Evolutionary conservation across 2,888 invertebrate species (phyloP), one percentile per base, ranked within the genome.

Genomic region (Epinotia nisella): DNA sequence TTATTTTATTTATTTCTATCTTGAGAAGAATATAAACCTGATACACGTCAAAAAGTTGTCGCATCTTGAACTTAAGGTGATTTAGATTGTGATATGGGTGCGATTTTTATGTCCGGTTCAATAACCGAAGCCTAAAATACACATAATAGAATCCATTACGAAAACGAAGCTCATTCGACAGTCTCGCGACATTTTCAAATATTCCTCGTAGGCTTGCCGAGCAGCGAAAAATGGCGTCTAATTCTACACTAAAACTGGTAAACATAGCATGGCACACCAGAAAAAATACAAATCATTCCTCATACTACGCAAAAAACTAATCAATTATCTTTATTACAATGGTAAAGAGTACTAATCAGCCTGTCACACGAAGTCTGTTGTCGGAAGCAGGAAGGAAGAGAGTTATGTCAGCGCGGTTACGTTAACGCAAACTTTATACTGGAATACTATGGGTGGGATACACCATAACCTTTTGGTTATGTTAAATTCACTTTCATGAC

Each of bases 61-160:
- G 66, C 35, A 61, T 55, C 11, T 53, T 71, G 61, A 71, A 55
- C 71, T 65, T 59, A 51, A 4, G 53, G 41, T 60, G 53, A 60
- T 55, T 45, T n/a, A 45, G 65, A 51, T 35, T 45, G 21, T 60
- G 61, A 67, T 56, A 61, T 29, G 67, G 67, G 71, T 72, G 71
- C 55, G 66, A 72, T 51, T 19, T 72, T 67, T 56, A 61, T 45
- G 35, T 67, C 67, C 71, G 61, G 71, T 41, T 71, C 66, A 67
- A 49, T 5, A n/a, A 60, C 66, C 61, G 45, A 39, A 39, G 11
- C 35, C 49, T 19, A 21, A 29, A 49, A 59, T 29, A 19, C 0
- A 49, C 41, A 15, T 35, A 19, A 13, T n/a, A n/a, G n/a, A n/a
- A n/a, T n/a, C n/a, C n/a, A n/a, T n/a, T n/a, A n/a, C n/a, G n/a